Conservation (phyloP, 2,888 invertebrate species). For the Dasysyrphus tricinctus region DNA sequence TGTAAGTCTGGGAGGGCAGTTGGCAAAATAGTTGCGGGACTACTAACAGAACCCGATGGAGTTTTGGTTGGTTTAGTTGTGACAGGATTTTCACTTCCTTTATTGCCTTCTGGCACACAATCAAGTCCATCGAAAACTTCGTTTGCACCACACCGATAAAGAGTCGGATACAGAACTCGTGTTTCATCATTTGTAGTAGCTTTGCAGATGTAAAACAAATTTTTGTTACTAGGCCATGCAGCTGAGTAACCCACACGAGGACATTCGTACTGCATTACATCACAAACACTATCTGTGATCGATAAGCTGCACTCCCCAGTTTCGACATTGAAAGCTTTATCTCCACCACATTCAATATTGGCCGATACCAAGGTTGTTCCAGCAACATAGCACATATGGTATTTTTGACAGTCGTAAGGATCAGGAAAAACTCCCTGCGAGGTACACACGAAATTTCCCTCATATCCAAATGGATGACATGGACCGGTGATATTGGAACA, state of each 20-base stretch:
- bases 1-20: neutral
- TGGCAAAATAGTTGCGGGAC: constrained; percentile 18
- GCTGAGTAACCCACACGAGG: constrained; percentile 80
- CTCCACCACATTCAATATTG: constrained; percentile 81
- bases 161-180: constrained; percentile 81
- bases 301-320: constrained; percentile 81
- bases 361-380: constrained; percentile 81
- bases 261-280: constrained; percentile 80
- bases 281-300: constrained; percentile 78
- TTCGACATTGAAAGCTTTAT: constrained; percentile 81
- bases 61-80: constrained; percentile 16
- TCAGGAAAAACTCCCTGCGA: constrained; percentile 83
- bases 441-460: constrained; percentile 82
- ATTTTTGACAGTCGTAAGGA: constrained; percentile 83
- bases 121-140: constrained; percentile 80
- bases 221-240: constrained; percentile 81
- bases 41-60: constrained; percentile 12
- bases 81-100: neutral
- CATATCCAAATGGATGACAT: constrained; percentile 82
- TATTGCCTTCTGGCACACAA: constrained; percentile 65
- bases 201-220: constrained; percentile 83
- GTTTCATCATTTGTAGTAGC: constrained; percentile 80
- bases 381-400: constrained; percentile 83
- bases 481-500: constrained; percentile 82
- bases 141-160: constrained; percentile 82